Evolutionary conservation across 2,888 invertebrate genomes (phyloP), one percentile per base, ranked within the genome.

Genomic region (Xiphydria camelus): DNA sequence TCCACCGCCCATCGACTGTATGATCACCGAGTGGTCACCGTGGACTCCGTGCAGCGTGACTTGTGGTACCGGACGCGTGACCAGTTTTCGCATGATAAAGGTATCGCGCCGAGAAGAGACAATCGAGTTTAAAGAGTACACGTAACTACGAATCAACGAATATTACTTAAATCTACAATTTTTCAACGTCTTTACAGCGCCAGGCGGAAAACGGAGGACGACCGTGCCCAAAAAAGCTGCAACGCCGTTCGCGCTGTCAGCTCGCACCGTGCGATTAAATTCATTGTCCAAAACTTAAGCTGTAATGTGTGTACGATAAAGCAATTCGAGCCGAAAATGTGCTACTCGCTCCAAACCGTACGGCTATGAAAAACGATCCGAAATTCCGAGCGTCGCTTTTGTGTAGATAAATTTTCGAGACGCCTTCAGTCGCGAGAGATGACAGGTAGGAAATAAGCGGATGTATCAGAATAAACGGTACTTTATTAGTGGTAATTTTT

Each of bases 31-130:
- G 31, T 95, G 94, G 94, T 82, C 89, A 19, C 82, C 83, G 36
- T 95, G 94, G 94, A 83, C 87, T 18, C 78, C 82, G 1, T 95
- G 95, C 75, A 90, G 85, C 64, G 87, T 84, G 3, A 79, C 83
- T 12, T 94, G 94, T 75, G 94, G 94, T 18, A 66, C 78, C 7
- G 93, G 92, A 10, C 80, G 81, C 64, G 83, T 86, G 53, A 82
- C 83, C 64, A 83, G 86, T 60, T 76, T 76, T 49, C 78, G 88
- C 52, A 80, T 79, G 56, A 77, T 89, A 18, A 79, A 83, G 77
- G 83, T 85, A 54, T 72, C n/a, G n/a, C n/a, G n/a, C n/a, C n/a
- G n/a, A n/a, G n/a, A 29, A 10, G 2, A 5, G 15, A 20, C 12
- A 7, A 4, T 26, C 9, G 25, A n/a, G n/a, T n/a, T n/a, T n/a